Conservation (phyloP, 1,140 invertebrate species). For the Lordiphosa mommai region DNA sequence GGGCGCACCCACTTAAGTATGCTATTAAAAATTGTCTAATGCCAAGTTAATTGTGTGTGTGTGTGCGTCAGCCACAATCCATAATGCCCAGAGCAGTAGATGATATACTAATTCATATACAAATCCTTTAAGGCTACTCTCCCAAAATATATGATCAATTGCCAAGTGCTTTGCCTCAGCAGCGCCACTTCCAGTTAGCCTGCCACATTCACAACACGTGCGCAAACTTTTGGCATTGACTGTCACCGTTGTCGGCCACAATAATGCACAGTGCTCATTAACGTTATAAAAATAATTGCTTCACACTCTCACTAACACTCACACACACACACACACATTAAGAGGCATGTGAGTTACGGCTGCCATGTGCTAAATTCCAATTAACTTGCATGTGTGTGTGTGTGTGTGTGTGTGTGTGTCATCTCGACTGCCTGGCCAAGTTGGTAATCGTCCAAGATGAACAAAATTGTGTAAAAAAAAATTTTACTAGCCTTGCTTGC, state of each 20-base stretch:
- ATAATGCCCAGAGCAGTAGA: too few relatives aligned
- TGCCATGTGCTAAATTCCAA: conserved; percentile 67
- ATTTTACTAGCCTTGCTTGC: background rate
- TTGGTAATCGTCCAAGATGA: conserved; percentile 56
- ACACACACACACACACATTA: conserved; percentile 6
- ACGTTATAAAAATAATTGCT: conserved; percentile 77
- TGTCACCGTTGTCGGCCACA: conserved; percentile 39
- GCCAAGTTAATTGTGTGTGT: conserved; percentile 52
- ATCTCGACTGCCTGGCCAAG: conserved; percentile 28
- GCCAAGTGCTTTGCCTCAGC: background rate
- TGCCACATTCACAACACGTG: conserved; percentile 37
- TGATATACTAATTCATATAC: too few relatives aligned
- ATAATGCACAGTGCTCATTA: conserved; percentile 71
- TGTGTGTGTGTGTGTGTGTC: conserved; percentile 7
- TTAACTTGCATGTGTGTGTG: conserved; percentile 42
- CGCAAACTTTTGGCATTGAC: conserved; percentile 21
- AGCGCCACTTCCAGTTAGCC: too few relatives aligned
- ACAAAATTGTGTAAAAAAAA: conserved; percentile 6
- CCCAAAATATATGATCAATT: too few relatives aligned
- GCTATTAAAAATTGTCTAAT: conserved; percentile 67
- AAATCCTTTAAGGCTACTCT: background rate
- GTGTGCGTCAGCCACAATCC: conserved; percentile 6
- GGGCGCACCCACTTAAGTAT: too few relatives aligned
- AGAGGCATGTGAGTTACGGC: conserved; percentile 30
- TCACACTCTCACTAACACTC: conserved; percentile 29